These are phyloP conservation scores for Eilema sororculum DNA, from an alignment of 2,888 invertebrate species.

Conservation along the genomic window DNA sequence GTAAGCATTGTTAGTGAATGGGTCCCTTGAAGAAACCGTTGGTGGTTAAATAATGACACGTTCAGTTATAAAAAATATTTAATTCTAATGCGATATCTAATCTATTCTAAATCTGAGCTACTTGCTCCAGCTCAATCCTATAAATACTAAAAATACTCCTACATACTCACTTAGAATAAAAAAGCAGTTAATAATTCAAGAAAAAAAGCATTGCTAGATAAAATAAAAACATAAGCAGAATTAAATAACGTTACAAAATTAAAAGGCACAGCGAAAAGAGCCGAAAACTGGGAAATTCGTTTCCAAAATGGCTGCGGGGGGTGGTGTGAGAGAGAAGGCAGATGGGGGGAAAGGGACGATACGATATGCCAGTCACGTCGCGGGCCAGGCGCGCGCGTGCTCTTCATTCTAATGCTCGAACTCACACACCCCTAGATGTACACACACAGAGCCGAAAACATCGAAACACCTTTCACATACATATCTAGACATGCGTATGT, in stretches of 20 bases:
- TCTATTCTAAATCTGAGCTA: background rate
- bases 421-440: slow-evolving; percentile 72
- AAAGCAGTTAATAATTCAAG: slow-evolving; percentile 42
- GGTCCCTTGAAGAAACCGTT: background rate
- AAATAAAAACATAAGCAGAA: slow-evolving; percentile 62
- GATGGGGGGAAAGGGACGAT: slow-evolving; percentile 82
- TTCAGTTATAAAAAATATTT: too few relatives aligned
- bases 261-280: slow-evolving; percentile 79
- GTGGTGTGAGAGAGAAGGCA: slow-evolving; percentile 78
- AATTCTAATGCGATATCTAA: background rate
- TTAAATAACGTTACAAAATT: slow-evolving; percentile 81
- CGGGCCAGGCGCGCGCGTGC: slow-evolving; percentile 85
- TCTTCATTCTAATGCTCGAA: slow-evolving; percentile 82
- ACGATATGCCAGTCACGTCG: slow-evolving; percentile 86
- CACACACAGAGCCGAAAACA: slow-evolving; percentile 66
- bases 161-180: slow-evolving; percentile 21
- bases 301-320: slow-evolving; percentile 83
- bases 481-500: slow-evolving; percentile 24
- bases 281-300: slow-evolving; percentile 83
- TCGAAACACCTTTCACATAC: slow-evolving; percentile 70
- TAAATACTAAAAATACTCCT: background rate
- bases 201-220: slow-evolving; percentile 52
- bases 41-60: background rate
- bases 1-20: background rate
- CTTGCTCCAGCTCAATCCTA: too few relatives aligned